These are phyloP conservation scores for Sycophila sp. DNA, from an alignment of 1,140 invertebrate genomes.

Conservation along the genomic window DNA sequence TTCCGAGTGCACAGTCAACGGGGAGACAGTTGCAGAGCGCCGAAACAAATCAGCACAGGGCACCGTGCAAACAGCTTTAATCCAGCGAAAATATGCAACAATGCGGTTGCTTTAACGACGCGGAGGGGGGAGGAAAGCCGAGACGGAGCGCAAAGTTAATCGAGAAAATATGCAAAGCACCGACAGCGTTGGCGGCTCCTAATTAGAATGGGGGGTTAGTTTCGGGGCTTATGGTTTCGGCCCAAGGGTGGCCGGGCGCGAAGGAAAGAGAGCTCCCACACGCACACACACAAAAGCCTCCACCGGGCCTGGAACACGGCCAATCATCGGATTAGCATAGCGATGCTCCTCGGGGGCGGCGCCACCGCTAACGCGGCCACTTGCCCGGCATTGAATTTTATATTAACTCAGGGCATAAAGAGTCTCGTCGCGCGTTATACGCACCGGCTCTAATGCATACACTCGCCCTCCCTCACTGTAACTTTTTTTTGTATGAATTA, in stretches of 20 bases:
- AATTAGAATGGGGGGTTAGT: constrained; percentile 62
- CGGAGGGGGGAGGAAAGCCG: neutral
- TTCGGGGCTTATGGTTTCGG: constrained; percentile 58
- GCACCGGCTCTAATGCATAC: no score
- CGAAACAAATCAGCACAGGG: neutral
- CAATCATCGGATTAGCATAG: constrained; percentile 64
- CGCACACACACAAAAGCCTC: constrained; percentile 32
- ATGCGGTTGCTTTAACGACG: neutral
- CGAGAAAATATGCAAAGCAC: constrained; percentile 56
- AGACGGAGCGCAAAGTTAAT: constrained; percentile 43
- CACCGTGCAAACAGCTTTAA: neutral
- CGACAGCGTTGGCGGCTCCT: constrained; percentile 47
- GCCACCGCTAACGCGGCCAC: constrained; percentile 56
- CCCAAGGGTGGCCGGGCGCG: neutral
- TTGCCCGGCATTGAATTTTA: constrained; percentile 58
- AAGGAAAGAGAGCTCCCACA: constrained; percentile 10
- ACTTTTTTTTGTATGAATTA: no score
- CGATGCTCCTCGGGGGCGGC: constrained; percentile 52
- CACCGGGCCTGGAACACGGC: constrained; percentile 51
- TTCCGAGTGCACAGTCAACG: no score
- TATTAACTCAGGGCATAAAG: no score
- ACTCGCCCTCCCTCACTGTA: no score
- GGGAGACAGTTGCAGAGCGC: no score
- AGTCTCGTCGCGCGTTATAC: no score
- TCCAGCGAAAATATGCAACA: constrained; percentile 18